Conservation (phyloP, 1,140 invertebrate species). For the Nixonia krombeini region DNA sequence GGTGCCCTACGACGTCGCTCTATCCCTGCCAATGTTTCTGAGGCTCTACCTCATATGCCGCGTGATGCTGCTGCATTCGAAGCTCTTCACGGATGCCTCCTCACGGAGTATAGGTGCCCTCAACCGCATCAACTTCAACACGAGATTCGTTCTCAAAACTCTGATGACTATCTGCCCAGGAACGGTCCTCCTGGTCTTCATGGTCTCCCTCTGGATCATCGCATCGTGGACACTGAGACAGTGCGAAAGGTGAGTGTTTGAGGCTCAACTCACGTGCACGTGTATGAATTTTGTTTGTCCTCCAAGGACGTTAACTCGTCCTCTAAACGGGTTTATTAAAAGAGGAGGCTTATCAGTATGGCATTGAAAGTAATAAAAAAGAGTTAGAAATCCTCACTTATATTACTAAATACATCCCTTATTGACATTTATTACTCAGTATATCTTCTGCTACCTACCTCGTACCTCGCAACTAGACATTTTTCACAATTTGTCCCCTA, state of each 20-base stretch:
- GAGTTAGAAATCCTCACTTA: no score
- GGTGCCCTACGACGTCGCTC: slow-evolving; percentile 95
- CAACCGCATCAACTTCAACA: slow-evolving; percentile 99
- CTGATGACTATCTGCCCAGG: slow-evolving; percentile 99
- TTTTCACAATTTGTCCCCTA: no score
- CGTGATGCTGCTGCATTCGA: slow-evolving; percentile 99
- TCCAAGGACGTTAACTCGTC: no score
- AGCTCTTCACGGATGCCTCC: slow-evolving; percentile 98
- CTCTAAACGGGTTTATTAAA: no score
- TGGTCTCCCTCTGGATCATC: slow-evolving; percentile 99
- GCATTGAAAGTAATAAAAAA: no score
- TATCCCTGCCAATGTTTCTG: slow-evolving; percentile 99
- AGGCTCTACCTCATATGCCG: slow-evolving; percentile 98
- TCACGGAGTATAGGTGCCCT: slow-evolving; percentile 95
- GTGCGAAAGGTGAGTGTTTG: slow-evolving; percentile 90
- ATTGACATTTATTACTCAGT: no score
- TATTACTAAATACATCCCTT: no score
- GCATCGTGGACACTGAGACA: slow-evolving; percentile 98
- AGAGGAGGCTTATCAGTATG: no score
- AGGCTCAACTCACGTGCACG: background rate
- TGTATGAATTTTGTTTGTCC: no score
- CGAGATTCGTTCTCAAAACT: slow-evolving; percentile 98
- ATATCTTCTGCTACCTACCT: no score
- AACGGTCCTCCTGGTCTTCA: slow-evolving; percentile 97
- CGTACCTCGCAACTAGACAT: no score